Conservation (phyloP, 2,888 invertebrate species). For the Caenorhabditis becei region DNA sequence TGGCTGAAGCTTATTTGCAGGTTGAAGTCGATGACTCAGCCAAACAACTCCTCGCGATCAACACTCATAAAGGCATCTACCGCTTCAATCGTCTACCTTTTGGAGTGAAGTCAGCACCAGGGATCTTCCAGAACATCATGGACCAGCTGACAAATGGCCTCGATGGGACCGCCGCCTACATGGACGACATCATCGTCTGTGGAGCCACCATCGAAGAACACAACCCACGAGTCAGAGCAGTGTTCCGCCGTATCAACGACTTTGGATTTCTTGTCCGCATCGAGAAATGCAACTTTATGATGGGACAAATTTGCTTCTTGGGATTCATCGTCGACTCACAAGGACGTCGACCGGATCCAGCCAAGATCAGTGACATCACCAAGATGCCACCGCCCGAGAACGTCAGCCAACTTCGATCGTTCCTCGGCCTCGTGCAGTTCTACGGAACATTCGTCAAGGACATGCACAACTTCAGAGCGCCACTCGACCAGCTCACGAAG, state of each 20-base stretch:
- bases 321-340: slow-evolving; percentile 59
- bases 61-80: slow-evolving; percentile 60
- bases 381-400: slow-evolving; percentile 54
- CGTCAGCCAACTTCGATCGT: slow-evolving; percentile 25
- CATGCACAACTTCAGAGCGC: slow-evolving; percentile 25
- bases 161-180: slow-evolving; percentile 44
- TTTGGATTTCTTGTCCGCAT: slow-evolving; percentile 59
- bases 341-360: slow-evolving; percentile 60
- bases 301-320: slow-evolving; percentile 58
- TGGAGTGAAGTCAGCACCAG: slow-evolving; percentile 69
- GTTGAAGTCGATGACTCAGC: slow-evolving; percentile 60
- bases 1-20: slow-evolving; percentile 73
- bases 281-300: slow-evolving; percentile 67
- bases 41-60: slow-evolving; percentile 60
- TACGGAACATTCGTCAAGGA: slow-evolving; percentile 54
- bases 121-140: slow-evolving; percentile 67
- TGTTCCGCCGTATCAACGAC: slow-evolving; percentile 58
- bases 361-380: slow-evolving; percentile 54
- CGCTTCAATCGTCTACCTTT: slow-evolving; percentile 68
- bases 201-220: slow-evolving; percentile 55
- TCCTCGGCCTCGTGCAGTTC: slow-evolving; percentile 57
- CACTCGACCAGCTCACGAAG: slow-evolving; percentile 28
- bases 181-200: slow-evolving; percentile 68
- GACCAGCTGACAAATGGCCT: slow-evolving; percentile 63
- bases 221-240: slow-evolving; percentile 20